Conservation (phyloP, 30 jellyfish, hydroid and myxozoan genomes). For the Hydractinia symbiolongicarpus region DNA sequence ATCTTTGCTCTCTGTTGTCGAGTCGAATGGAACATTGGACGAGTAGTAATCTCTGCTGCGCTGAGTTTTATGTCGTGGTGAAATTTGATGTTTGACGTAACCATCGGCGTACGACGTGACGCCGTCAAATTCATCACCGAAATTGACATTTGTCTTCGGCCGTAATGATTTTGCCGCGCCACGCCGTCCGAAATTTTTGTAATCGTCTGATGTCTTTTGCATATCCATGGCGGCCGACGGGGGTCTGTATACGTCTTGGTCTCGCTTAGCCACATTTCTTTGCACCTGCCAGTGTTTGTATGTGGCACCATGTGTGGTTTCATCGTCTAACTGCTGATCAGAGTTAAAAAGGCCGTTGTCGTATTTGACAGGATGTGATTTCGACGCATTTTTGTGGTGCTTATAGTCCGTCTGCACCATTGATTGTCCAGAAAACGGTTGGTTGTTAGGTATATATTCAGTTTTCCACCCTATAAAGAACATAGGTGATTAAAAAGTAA, state of each 20-base stretch:
- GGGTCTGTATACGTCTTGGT: neutral
- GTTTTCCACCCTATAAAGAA: no score
- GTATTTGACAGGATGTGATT: neutral
- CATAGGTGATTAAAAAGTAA: no score
- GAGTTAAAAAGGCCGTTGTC: slow-evolving; percentile 30
- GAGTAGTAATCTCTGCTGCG: neutral
- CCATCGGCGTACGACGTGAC: slow-evolving; percentile 17
- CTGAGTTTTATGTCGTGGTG: neutral
- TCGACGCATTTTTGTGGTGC: neutral
- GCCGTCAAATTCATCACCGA: neutral
- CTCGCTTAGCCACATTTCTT: neutral
- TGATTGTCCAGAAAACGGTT: slow-evolving; percentile 16
- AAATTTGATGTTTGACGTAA: neutral
- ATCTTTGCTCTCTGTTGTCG: slow-evolving; percentile 9
- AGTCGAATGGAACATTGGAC: slow-evolving; percentile 16
- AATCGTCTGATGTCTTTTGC: slow-evolving; percentile 11
- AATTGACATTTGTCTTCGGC: neutral
- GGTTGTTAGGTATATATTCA: slow-evolving; percentile 3
- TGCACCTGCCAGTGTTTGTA: slow-evolving; percentile 56
- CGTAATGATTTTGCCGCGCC: neutral
- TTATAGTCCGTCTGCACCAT: slow-evolving; percentile 12
- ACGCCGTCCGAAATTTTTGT: neutral
- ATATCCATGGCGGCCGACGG: neutral
- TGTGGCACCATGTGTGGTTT: slow-evolving; percentile 55
- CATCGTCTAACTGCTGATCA: slow-evolving; percentile 54